Conservation (phyloP, 2,888 invertebrate genomes). For the Leptogaster cylindrica region DNA sequence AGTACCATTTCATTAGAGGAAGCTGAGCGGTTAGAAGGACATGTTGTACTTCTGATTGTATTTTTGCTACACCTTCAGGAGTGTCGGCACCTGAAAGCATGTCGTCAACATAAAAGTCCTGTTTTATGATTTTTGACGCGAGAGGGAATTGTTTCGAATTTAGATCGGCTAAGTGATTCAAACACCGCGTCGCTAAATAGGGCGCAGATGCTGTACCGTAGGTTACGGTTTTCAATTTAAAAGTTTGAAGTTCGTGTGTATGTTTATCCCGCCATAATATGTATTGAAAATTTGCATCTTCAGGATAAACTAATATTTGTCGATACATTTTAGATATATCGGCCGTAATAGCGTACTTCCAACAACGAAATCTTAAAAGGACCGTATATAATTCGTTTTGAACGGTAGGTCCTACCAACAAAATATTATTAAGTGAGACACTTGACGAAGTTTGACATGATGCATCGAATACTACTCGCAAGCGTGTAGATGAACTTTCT, state of each 20-base stretch:
- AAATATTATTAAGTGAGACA: conserved; percentile 31
- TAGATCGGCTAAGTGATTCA: conserved; percentile 46
- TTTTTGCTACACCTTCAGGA: conserved; percentile 41
- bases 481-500: conserved; percentile 33
- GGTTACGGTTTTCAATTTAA: no score
- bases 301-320: no score
- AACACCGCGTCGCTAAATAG: conserved; percentile 22
- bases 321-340: conserved; percentile 43
- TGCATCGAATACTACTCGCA: conserved; percentile 41
- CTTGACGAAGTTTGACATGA: background rate
- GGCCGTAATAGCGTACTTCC: conserved; percentile 24
- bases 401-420: conserved; percentile 36
- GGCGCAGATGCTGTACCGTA: background rate
- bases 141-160: conserved; percentile 47
- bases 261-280: conserved; percentile 53
- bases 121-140: conserved; percentile 45
- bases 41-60: conserved; percentile 39
- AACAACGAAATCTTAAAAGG: conserved; percentile 28
- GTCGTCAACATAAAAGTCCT: conserved; percentile 50
- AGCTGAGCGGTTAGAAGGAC: conserved; percentile 41
- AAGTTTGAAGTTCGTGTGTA: conserved; percentile 33
- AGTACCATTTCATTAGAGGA: conserved; percentile 46
- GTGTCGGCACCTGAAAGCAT: conserved; percentile 44
- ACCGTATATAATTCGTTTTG: conserved; percentile 33
- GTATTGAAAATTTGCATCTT: conserved; percentile 51